Percentiles rank a stretch among this genome's conserved stretches.
These are phyloP conservation scores for Hycleus cichorii DNA, from an alignment of 1,140 invertebrate species.

Conservation along the genomic window DNA sequence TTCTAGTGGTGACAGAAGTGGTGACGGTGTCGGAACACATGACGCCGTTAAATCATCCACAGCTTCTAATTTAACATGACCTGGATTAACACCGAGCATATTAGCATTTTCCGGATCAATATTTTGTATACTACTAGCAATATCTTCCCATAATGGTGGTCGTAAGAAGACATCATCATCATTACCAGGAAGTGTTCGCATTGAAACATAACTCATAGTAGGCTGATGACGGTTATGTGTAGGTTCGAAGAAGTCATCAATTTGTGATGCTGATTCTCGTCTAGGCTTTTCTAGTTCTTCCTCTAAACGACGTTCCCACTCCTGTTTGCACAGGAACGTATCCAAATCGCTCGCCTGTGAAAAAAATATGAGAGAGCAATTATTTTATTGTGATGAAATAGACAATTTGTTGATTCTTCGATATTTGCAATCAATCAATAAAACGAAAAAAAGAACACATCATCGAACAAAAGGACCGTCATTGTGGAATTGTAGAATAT, in stretches of 20 bases:
- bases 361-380: conserved; percentile 22
- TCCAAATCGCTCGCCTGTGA: conserved; percentile 54
- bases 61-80: conserved; percentile 67
- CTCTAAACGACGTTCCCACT: conserved; percentile 50
- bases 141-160: conserved; percentile 80
- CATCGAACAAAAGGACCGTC: neutral
- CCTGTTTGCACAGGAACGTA: conserved; percentile 52
- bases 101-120: conserved; percentile 83
- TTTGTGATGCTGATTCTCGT: conserved; percentile 53
- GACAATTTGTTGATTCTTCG: neutral
- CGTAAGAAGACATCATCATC: conserved; percentile 74
- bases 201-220: conserved; percentile 48
- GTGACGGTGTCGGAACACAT: conserved; percentile 51
- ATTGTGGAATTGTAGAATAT: neutral
- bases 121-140: conserved; percentile 79
- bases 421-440: neutral
- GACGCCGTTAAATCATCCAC: conserved; percentile 50
- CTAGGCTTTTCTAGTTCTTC: conserved; percentile 52
- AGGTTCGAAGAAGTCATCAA: conserved; percentile 62
- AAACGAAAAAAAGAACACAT: neutral
- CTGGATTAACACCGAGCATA: conserved; percentile 59
- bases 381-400: neutral
- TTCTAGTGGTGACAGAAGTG: conserved; percentile 63
- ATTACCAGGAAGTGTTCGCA: conserved; percentile 40
- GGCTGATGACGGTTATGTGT: conserved; percentile 24